Base-by-base conservation (phyloP, 2,888 invertebrate species). In the Yponomeuta evonymella region DNA sequence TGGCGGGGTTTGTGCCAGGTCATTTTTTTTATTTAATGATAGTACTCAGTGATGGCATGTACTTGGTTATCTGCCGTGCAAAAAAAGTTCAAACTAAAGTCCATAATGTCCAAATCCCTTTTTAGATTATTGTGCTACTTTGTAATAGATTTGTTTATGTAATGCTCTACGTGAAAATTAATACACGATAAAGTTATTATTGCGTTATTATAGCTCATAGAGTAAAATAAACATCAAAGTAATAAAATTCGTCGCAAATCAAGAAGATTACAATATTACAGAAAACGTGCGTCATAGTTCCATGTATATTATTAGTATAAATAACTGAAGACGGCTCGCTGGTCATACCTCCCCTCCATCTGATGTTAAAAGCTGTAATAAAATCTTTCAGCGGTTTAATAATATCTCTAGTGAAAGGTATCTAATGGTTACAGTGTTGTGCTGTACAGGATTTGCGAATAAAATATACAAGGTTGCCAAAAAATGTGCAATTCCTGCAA, bases 201-300 rank as follows among this genome's bases (percentile, higher is more conserved):
- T 15, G 15, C 51, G 51, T 58, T 58, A 58, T 58, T 58, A 15
- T 15, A 12, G 15, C 51, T 15, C 43, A 43, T 43, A 36, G 1
- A 2, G 36, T 67, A 67, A 67, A 67, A 43, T 69, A 69, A 67
- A 67, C 51, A 51, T 69, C 29, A 9, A 33, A 51, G 68, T 69
- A 29, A 69, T 69, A 69, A 69, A 69, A 69, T 69, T 51, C 68
- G 48, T 51, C 68, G 29, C 68, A 69, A 51, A 48, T 69, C 48
- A 23, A 4, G 10, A 67, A 29, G 11, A 67, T 29, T 36, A 36
- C 12, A 67, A 69, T 69, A 69, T 29, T 69, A 51, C 51, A 12
- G 29, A 48, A 69, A 78, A 76, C 78, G 83, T 87, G 88, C 88
- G 88, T 89, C 87, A 87, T 79, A 74, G 79, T 81, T 82, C 76